These are phyloP conservation scores for Coilia nasus DNA, from an alignment of 2,797 vertebrate genomes.

Conservation along the genomic window DNA sequence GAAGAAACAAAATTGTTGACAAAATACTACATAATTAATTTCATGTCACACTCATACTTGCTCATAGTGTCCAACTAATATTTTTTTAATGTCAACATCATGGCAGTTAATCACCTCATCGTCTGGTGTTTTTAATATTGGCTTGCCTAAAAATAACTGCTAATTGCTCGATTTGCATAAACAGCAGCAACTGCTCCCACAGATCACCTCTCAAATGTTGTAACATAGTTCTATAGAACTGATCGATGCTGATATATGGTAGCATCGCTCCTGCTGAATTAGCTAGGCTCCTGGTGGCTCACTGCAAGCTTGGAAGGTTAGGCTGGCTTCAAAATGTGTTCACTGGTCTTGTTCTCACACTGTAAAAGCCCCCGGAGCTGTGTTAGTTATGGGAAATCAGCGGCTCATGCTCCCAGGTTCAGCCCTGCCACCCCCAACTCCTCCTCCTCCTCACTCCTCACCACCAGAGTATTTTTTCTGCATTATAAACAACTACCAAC, in stretches of 20 bases:
- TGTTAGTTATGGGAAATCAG: background rate
- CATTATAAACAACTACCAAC: no score
- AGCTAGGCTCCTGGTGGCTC: background rate
- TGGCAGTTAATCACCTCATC: no score
- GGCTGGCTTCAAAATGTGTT: background rate
- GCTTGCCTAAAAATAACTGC: background rate
- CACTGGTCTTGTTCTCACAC: background rate
- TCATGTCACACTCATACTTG: no score
- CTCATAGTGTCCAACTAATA: no score
- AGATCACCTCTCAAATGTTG: no score
- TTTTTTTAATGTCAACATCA: no score
- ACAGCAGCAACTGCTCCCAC: background rate
- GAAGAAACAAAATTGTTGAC: no score
- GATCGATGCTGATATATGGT: background rate
- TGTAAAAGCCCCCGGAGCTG: background rate
- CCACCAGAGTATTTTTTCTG: no score
- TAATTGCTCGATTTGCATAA: slow-evolving; percentile 1
- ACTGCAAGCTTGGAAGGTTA: background rate
- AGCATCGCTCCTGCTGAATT: background rate
- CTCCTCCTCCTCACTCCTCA: no score
- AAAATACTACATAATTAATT: no score
- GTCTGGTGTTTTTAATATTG: background rate
- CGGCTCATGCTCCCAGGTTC: background rate
- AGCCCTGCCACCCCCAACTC: no score
- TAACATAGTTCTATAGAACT: background rate